phyloP scores from a whole-genome alignment of 2,797 vertebrate species.

The Caiman crocodilus region DNA sequence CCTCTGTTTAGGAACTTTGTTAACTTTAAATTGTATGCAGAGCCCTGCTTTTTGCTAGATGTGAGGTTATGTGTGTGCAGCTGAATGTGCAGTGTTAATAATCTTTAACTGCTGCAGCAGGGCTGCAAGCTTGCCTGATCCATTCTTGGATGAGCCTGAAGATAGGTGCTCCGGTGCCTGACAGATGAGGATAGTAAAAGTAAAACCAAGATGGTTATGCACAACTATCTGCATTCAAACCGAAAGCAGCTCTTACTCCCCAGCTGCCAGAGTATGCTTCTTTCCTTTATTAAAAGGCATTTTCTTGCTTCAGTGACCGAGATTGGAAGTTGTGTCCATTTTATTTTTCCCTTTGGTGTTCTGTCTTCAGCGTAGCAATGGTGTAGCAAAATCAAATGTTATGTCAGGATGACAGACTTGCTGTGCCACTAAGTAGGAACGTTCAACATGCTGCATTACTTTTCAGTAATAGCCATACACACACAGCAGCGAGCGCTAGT shows the following conservation, averaged over 20 bases:
- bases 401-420: too few species aligned
- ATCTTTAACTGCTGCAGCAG: neutral
- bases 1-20: neutral
- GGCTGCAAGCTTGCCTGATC: neutral
- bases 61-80: neutral
- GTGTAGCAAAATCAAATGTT: too few species aligned
- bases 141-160: neutral
- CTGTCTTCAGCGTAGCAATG: too few species aligned
- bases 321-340: neutral
- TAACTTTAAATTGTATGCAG: conserved; percentile 1
- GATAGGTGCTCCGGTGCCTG: neutral
- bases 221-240: too few species aligned
- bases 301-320: neutral
- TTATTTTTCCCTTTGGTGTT: neutral
- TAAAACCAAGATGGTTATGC: neutral
- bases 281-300: neutral
- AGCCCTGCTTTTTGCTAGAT: neutral
- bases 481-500: too few species aligned
- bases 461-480: too few species aligned
- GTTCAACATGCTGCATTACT: too few species aligned
- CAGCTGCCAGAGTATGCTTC: neutral
- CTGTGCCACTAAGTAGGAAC: too few species aligned
- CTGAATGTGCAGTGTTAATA: neutral
- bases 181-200: neutral
- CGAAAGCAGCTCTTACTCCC: too few species aligned